Evolutionary conservation across 2,797 vertebrate species (phyloP).

Genomic region (Poliocrania exsul): DNA sequence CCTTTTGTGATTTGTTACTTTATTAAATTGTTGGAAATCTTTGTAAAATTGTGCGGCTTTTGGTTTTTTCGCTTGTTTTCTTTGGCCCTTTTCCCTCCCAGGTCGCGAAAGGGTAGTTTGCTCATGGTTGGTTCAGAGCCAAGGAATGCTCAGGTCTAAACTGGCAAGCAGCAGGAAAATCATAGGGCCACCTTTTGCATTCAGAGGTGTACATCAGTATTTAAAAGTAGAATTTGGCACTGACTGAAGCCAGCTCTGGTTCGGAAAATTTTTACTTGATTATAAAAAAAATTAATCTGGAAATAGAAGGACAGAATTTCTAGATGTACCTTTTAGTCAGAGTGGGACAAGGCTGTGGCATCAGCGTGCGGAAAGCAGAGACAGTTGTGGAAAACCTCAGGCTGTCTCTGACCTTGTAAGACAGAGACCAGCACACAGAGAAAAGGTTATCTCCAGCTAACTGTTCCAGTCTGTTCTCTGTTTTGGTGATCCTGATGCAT

Average conservation of each 20-base stretch:
- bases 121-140: background rate
- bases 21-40: background rate
- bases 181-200: background rate
- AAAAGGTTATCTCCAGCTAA: background rate
- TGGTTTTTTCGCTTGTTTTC: fast-evolving
- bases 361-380: background rate
- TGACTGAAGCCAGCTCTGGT: background rate
- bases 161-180: background rate
- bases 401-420: background rate
- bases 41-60: background rate
- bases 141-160: background rate
- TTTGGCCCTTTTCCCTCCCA: background rate
- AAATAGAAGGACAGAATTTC: background rate
- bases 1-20: background rate
- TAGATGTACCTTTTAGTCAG: background rate
- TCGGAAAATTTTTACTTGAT: background rate
- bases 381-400: background rate
- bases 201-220: background rate
- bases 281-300: background rate
- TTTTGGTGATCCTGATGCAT: background rate
- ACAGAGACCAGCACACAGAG: fast-evolving
- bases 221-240: background rate
- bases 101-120: background rate
- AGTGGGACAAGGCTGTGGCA: background rate
- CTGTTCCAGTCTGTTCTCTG: background rate